Percentiles rank a stretch among this genome's conserved stretches.
phyloP scores from a whole-genome alignment of 2,797 vertebrate genomes.

The Onychomys arenicola region DNA sequence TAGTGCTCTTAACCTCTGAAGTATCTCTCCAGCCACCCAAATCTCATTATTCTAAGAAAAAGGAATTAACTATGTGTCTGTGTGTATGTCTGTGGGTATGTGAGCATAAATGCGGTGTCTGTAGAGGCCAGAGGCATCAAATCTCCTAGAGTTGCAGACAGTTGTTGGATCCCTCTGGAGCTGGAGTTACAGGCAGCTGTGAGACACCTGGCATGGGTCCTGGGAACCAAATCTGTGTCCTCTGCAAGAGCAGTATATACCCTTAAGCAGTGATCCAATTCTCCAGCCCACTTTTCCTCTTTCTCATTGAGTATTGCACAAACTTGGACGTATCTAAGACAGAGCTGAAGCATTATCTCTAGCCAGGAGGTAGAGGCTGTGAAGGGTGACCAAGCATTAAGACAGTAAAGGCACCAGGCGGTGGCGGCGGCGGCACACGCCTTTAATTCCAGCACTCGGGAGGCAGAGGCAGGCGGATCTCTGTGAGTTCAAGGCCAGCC shows the following conservation, averaged over 20 bases:
- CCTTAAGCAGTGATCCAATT: background rate
- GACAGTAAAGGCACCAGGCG: background rate
- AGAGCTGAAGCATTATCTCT: background rate
- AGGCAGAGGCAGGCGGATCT: too few relatives aligned
- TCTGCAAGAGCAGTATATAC: background rate
- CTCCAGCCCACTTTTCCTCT: background rate
- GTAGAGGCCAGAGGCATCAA: background rate
- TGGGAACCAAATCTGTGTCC: background rate
- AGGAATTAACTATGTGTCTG: background rate
- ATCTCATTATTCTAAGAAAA: background rate
- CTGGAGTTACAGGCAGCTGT: background rate
- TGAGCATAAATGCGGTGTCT: background rate
- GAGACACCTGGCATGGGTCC: background rate
- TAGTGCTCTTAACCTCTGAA: too few relatives aligned
- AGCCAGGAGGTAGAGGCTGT: background rate
- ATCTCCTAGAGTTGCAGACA: background rate
- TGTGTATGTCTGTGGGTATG: background rate
- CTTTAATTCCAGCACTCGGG: too few relatives aligned
- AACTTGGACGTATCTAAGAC: background rate
- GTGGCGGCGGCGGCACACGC: too few relatives aligned
- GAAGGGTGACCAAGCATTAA: background rate
- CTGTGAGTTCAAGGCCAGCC: too few relatives aligned
- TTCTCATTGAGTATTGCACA: background rate
- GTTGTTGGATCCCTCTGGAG: background rate
- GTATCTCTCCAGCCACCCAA: too few relatives aligned